Evolutionary conservation across 2,113 vertebrate species (phyloP), one percentile per base, ranked within the genome.

Genomic region (Alouatta palliata): DNA sequence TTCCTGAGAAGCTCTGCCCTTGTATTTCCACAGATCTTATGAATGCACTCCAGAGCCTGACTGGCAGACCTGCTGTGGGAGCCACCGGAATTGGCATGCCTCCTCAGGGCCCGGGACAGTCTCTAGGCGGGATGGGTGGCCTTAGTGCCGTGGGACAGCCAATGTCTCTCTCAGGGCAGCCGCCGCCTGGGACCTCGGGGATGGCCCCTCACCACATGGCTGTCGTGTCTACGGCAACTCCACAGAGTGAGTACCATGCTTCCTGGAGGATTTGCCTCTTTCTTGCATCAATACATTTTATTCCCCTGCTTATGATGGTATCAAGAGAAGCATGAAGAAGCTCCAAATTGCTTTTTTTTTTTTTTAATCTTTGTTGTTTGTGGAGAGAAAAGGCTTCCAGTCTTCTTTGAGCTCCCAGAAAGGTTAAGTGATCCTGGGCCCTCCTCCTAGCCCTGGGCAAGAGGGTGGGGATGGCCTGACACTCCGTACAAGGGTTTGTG

Each of bases 11-110:
- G 23, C 52, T 85, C 52, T 49, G 8, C 73, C 80, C 0, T 93
- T 98, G 21, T 97, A 86, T 87, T 93, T 91, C 97, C 70, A 47
- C 97, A 99, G 99, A 99, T 98, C 99, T 99, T 0, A 99, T 99
- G 99, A 99, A 99, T 66, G 99, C 99, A 61, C 99, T 99, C 85
- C 99, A 99, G 99, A 99, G 99, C 97, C 98, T 99, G 66, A 99
- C 99, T 0, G 99, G 99, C 5, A 99, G 99, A 73, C 98, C 99
- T 14, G 85, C 99, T 27, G 98, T 99, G 81, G 99, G 99, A 93
- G 98, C 99, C 0, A 98, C 99, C 10, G 98, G 98, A 68, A 99
- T 99, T 61, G 98, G 99, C 97, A 99, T 99, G 98, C 99, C 99
- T 79, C 98, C 99, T 76, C 99, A 99, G 80, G 99, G 99, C 73